Percentiles rank a stretch among this genome's conserved stretches.
These are phyloP conservation scores for Odiellus spinosus DNA, from an alignment of 2,888 invertebrate species.

Conservation along the genomic window DNA sequence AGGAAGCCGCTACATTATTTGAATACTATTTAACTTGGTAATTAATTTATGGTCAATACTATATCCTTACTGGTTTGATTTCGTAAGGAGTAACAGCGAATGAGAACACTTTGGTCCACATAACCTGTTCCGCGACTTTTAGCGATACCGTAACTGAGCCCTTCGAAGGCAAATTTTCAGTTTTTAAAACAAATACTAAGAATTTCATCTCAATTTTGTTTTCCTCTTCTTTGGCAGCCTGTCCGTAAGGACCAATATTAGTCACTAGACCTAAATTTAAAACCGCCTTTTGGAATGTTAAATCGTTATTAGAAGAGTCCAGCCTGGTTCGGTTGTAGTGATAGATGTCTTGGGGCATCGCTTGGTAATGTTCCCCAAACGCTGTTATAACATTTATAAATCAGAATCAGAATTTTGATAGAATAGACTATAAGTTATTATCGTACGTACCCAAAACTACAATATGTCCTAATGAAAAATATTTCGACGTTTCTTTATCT, in stretches of 20 bases:
- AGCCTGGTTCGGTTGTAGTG: slow-evolving; percentile 16
- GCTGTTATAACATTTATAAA: slow-evolving; percentile 7
- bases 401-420: not conserved
- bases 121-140: too few species aligned
- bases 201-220: not conserved
- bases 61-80: not conserved
- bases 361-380: slow-evolving; percentile 16
- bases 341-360: slow-evolving; percentile 17
- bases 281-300: slow-evolving; percentile 11
- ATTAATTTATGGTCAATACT: too few species aligned
- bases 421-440: not conserved
- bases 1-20: too few species aligned
- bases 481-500: slow-evolving; percentile 11
- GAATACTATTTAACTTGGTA: too few species aligned
- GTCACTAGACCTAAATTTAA: slow-evolving; percentile 19
- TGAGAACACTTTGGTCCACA: too few species aligned
- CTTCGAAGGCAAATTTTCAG: not conserved
- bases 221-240: too few species aligned
- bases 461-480: slow-evolving; percentile 17
- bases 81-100: too few species aligned
- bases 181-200: not conserved
- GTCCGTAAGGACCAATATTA: slow-evolving; percentile 13
- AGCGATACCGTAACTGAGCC: too few species aligned
- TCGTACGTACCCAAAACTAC: slow-evolving; percentile 16
- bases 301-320: slow-evolving; percentile 13